These are phyloP conservation scores for Xiphophorus maculatus DNA, from an alignment of 2,113 vertebrate genomes.

Conservation along the genomic window DNA sequence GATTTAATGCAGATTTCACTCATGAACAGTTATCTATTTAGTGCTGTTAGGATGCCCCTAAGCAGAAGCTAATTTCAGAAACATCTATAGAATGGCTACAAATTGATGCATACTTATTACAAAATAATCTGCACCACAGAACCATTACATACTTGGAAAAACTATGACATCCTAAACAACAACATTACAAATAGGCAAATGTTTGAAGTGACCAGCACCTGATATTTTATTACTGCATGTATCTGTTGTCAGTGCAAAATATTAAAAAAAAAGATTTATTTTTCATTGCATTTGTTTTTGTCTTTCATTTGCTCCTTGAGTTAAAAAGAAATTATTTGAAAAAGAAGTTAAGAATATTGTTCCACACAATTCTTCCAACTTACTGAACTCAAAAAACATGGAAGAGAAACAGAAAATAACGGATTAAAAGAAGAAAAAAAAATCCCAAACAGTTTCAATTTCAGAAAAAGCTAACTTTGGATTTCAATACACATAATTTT, in stretches of 20 bases:
- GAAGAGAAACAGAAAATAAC: too few relatives aligned
- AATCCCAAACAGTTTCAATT: neutral
- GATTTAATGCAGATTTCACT: neutral
- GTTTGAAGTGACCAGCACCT: neutral
- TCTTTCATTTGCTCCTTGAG: neutral
- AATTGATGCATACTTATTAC: neutral
- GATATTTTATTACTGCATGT: neutral
- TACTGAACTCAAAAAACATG: too few relatives aligned
- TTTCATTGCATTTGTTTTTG: neutral
- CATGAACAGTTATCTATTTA: neutral
- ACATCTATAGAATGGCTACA: neutral
- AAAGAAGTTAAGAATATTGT: neutral
- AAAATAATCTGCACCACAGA: neutral
- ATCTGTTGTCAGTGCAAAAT: neutral
- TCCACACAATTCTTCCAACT: neutral
- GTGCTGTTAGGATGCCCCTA: too few relatives aligned
- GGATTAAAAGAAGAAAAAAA: too few relatives aligned
- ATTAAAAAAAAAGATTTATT: neutral
- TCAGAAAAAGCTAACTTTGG: slow-evolving; percentile 7
- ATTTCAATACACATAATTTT: slow-evolving; percentile 31
- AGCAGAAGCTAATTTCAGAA: too few relatives aligned
- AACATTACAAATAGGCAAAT: neutral
- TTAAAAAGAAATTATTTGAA: neutral
- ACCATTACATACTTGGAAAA: neutral
- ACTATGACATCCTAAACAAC: neutral